These are phyloP conservation scores for Nomada lathburiana DNA, from an alignment of 2,888 invertebrate genomes.

Conservation along the genomic window DNA sequence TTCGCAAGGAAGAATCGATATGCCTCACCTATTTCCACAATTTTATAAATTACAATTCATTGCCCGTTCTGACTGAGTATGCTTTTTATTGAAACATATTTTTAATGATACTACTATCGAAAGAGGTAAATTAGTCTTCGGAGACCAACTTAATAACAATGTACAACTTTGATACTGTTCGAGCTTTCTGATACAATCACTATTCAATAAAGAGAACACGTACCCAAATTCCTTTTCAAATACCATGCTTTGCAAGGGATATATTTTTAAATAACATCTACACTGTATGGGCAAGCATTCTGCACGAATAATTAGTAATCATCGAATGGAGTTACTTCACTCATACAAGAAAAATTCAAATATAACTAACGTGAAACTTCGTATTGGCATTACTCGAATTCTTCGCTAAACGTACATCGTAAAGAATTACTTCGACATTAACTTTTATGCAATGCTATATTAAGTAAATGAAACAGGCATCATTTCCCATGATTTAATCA, in stretches of 20 bases:
- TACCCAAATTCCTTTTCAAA: constrained; percentile 21
- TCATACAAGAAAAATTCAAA: background rate
- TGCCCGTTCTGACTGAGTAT: constrained; percentile 20
- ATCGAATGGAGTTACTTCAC: background rate
- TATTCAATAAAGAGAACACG: constrained; percentile 28
- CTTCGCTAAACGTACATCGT: constrained; percentile 8
- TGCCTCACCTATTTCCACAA: constrained; percentile 3
- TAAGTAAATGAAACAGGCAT: background rate
- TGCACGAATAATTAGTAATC: background rate
- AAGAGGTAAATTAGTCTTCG: background rate
- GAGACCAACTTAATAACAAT: constrained; percentile 8
- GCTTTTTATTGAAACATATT: constrained; percentile 33
- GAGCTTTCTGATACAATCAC: constrained; percentile 33
- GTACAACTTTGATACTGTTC: constrained; percentile 35
- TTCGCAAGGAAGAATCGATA: constrained; percentile 10
- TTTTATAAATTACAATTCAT: constrained; percentile 25
- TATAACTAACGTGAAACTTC: background rate
- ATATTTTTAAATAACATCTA: constrained; percentile 31
- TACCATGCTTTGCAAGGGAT: constrained; percentile 5
- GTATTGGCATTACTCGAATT: background rate
- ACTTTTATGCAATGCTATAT: constrained; percentile 30
- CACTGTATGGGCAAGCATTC: background rate
- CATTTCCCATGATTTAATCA: constrained; percentile 15
- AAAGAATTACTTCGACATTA: constrained; percentile 24
- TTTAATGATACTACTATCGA: constrained; percentile 20